phyloP scores from a whole-genome alignment of 92 coral and sea anemone species.

The Phenganax subtilis region DNA sequence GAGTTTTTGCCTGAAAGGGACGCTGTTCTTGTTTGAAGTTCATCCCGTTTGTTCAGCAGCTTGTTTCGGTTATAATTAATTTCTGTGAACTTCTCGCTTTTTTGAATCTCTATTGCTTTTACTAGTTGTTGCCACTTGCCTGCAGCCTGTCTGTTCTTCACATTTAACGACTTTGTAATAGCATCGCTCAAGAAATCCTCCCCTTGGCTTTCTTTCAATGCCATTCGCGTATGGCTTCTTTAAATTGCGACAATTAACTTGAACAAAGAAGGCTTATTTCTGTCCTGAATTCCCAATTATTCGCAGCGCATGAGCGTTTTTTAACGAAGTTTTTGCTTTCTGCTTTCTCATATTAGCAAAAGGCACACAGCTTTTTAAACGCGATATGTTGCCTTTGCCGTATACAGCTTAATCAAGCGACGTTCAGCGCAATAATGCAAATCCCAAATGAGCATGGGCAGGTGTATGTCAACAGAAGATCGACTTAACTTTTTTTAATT shows the following conservation, averaged over 20 bases:
- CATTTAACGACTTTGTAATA: conserved; percentile 1
- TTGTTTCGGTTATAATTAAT: conserved; percentile 16
- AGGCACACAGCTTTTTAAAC: background rate
- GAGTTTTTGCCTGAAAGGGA: background rate
- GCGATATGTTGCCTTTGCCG: background rate
- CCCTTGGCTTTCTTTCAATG: background rate
- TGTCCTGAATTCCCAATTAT: background rate
- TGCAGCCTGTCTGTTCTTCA: conserved; percentile 17
- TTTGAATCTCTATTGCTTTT: conserved; percentile 20
- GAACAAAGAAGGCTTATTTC: background rate
- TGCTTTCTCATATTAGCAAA: background rate
- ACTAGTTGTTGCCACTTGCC: conserved; percentile 31
- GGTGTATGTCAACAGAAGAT: conserved; percentile 28
- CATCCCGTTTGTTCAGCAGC: conserved; percentile 5
- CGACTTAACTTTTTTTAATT: background rate
- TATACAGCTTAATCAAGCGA: background rate
- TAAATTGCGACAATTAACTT: background rate
- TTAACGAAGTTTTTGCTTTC: no score
- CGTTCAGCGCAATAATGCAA: background rate
- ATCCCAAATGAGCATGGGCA: conserved; percentile 22
- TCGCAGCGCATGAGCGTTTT: no score
- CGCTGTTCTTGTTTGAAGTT: conserved; percentile 24
- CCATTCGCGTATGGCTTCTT: background rate
- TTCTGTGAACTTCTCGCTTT: background rate
- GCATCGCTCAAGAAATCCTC: conserved; percentile 4